Percentiles rank a stretch among this genome's conserved stretches.
Conservation (phyloP, 2,888 invertebrate genomes). For the Oligia strigilis region DNA sequence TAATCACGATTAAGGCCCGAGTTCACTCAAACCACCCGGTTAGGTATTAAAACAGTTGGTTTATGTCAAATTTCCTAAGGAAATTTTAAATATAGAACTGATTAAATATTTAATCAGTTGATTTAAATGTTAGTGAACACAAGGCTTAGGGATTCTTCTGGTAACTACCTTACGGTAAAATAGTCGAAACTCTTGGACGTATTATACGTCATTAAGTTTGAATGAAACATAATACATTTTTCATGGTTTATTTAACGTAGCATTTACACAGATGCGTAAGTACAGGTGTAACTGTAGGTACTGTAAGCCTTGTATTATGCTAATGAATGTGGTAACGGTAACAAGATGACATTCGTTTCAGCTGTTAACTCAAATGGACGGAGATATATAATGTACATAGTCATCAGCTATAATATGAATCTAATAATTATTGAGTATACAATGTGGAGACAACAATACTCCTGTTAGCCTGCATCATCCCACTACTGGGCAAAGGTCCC, state of each 20-base stretch:
- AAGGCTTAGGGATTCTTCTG: background rate
- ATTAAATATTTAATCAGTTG: too few relatives aligned
- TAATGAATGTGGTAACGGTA: background rate
- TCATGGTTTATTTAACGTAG: background rate
- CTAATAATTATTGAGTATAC: too few relatives aligned
- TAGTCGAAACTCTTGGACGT: background rate
- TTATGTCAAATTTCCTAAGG: too few relatives aligned
- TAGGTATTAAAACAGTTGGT: too few relatives aligned
- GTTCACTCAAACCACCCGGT: too few relatives aligned
- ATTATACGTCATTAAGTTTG: background rate
- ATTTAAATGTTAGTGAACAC: too few relatives aligned
- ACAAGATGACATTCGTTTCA: background rate
- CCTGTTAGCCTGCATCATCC: too few relatives aligned
- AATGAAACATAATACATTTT: conserved; percentile 4
- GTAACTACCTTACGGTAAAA: background rate
- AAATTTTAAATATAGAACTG: too few relatives aligned
- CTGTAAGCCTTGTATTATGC: background rate
- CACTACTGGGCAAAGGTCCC: too few relatives aligned
- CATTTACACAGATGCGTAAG: conserved; percentile 42
- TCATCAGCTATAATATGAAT: background rate
- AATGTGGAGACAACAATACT: too few relatives aligned
- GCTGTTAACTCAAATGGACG: background rate
- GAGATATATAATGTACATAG: background rate
- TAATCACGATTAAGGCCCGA: too few relatives aligned
- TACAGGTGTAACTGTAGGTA: conserved; percentile 5